These are phyloP conservation scores for Cichladusa arquata DNA, from an alignment of 2,113 vertebrate genomes.

Conservation along the genomic window DNA sequence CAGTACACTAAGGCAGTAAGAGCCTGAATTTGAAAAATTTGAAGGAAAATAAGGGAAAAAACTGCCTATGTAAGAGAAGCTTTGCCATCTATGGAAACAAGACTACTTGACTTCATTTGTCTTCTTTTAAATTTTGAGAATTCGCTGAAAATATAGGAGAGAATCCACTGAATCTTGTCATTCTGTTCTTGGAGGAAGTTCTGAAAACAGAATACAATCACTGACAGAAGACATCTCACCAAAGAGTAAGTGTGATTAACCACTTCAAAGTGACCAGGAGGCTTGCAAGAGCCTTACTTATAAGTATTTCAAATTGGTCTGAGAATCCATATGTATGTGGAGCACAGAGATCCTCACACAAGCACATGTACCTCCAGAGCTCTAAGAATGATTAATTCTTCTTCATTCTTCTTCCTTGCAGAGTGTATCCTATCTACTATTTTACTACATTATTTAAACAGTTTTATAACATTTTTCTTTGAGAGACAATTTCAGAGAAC, in stretches of 20 bases:
- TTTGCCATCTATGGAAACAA: not conserved
- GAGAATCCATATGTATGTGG: not conserved
- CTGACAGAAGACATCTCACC: not conserved
- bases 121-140: not conserved
- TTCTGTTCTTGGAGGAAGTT: not conserved
- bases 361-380: accelerated
- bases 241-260: not conserved
- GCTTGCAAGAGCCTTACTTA: not conserved
- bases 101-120: not conserved
- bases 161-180: not conserved
- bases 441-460: not conserved
- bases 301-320: not conserved
- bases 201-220: not conserved
- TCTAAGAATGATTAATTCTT: not conserved
- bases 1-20: not conserved
- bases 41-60: not conserved
- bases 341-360: not conserved
- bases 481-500: not conserved
- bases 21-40: not conserved
- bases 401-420: not conserved
- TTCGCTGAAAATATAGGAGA: not conserved
- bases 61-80: not conserved
- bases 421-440: not conserved
- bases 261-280: not conserved
- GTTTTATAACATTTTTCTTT: not conserved